Conservation (phyloP, 1,140 invertebrate genomes). For the Oedothorax gibbosus region DNA sequence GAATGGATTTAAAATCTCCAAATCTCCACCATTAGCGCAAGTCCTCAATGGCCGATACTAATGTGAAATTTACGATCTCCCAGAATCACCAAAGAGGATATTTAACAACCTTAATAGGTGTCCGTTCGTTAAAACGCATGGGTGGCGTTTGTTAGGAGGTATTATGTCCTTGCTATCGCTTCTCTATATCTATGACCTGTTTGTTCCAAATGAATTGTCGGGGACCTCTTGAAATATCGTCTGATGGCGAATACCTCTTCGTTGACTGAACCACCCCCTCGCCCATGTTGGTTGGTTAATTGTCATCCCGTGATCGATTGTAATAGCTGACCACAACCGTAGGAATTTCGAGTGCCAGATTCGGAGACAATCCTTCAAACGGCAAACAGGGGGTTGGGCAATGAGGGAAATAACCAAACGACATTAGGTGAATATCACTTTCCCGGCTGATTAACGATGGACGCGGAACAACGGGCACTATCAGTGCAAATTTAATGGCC, state of each 20-base stretch:
- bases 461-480: conserved; percentile 41
- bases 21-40: conserved; percentile 20
- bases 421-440: conserved; percentile 60
- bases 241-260: conserved; percentile 51
- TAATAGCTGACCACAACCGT: conserved; percentile 59
- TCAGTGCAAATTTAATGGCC: conserved; percentile 60
- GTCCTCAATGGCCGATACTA: conserved; percentile 3
- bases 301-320: conserved; percentile 57
- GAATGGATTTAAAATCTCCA: conserved; percentile 35
- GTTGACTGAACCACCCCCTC: conserved; percentile 32
- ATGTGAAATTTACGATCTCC: conserved; percentile 36
- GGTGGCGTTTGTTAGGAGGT: not conserved
- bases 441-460: conserved; percentile 52
- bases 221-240: conserved; percentile 46
- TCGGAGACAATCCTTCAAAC: conserved; percentile 49
- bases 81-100: not conserved
- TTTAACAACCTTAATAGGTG: conserved; percentile 58
- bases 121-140: conserved; percentile 24
- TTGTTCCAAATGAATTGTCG: conserved; percentile 40
- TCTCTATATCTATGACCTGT: conserved; percentile 46
- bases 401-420: conserved; percentile 48
- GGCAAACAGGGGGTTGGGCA: not conserved
- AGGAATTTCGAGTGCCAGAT: conserved; percentile 43
- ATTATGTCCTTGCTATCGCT: conserved; percentile 16
- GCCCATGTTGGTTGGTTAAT: conserved; percentile 57